Conservation (phyloP, 2,888 invertebrate species). For the Tetranychus piercei region DNA sequence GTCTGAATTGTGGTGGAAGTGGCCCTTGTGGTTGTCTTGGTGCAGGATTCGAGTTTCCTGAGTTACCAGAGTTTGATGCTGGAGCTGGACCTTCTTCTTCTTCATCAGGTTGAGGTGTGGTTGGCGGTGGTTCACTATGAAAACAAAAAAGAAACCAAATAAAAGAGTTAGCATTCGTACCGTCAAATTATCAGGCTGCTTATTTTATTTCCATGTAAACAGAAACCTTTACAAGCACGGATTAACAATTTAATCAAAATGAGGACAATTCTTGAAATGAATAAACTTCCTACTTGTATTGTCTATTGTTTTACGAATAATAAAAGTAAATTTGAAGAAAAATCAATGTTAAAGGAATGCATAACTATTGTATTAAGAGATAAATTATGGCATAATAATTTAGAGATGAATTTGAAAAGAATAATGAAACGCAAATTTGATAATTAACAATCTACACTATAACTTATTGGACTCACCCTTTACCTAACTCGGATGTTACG, state of each 20-base stretch:
- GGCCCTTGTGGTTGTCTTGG: slow-evolving; percentile 10
- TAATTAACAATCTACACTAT: background rate
- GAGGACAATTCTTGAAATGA: too few species aligned
- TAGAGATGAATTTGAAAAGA: background rate
- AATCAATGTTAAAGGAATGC: too few species aligned
- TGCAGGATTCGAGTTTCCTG: slow-evolving; percentile 5
- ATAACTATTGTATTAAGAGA: too few species aligned
- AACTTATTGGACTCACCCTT: background rate
- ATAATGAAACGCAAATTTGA: background rate
- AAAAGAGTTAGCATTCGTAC: background rate
- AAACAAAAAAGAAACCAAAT: background rate
- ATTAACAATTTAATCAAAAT: too few species aligned
- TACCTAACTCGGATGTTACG: background rate
- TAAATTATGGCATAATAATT: too few species aligned
- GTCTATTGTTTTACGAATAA: too few species aligned
- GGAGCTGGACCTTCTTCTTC: slow-evolving; percentile 22
- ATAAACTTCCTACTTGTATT: too few species aligned
- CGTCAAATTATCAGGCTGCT: background rate
- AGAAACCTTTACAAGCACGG: too few species aligned
- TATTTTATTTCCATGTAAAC: background rate
- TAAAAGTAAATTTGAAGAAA: too few species aligned
- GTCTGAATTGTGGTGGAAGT: slow-evolving; percentile 21
- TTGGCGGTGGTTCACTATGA: slow-evolving; percentile 25
- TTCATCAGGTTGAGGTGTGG: slow-evolving; percentile 23
- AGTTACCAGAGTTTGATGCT: background rate